These are phyloP conservation scores for Columba guinea DNA, from an alignment of 2,797 vertebrate species.

Conservation along the genomic window DNA sequence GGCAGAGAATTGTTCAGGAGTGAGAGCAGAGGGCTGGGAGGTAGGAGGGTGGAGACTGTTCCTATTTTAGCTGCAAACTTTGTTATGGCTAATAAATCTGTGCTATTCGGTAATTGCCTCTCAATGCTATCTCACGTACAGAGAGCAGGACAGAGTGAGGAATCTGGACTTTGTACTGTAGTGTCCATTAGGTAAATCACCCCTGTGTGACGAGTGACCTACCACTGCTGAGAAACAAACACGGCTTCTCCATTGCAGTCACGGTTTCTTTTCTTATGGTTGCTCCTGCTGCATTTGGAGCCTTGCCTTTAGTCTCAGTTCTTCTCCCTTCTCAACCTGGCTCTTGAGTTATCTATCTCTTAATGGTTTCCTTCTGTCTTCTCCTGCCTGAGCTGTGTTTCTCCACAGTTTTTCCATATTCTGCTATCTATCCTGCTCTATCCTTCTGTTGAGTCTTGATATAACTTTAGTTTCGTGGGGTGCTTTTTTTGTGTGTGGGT, in stretches of 20 bases:
- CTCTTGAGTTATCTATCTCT: not conserved
- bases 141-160: not conserved
- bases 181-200: not conserved
- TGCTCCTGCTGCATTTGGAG: not conserved
- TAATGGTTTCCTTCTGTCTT: not conserved
- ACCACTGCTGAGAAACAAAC: not conserved
- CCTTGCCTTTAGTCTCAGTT: not conserved
- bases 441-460: not conserved
- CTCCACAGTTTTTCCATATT: not conserved
- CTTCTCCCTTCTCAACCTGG: not conserved
- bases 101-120: not conserved
- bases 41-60: not conserved
- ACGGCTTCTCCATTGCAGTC: not conserved
- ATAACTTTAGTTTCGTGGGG: not conserved
- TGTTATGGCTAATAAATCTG: not conserved
- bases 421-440: not conserved
- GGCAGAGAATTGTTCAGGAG: not conserved
- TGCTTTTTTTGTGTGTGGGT: no score
- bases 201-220: not conserved
- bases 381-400: fast-evolving
- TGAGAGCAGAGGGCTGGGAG: not conserved
- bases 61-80: not conserved
- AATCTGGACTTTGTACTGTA: not conserved
- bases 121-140: not conserved
- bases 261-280: not conserved